Evolutionary conservation across 2,888 invertebrate genomes (phyloP).

Genomic region (Spatulosminthurus flaviceps): DNA sequence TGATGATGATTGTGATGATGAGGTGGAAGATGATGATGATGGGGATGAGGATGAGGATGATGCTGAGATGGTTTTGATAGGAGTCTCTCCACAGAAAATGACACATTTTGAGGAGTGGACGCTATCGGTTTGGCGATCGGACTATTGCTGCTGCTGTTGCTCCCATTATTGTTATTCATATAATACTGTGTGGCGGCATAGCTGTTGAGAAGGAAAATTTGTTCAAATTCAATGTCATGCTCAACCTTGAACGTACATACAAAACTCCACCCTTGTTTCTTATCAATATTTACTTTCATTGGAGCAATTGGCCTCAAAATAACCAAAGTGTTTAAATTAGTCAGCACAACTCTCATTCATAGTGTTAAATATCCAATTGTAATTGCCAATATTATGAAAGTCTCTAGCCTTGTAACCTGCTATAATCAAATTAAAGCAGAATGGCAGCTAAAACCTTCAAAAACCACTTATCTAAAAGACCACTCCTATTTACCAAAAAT

Average conservation of each 20-base stretch:
- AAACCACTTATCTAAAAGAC: too few species aligned
- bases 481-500: too few species aligned
- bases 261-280: not conserved
- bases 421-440: too few species aligned
- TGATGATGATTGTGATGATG: slow-evolving; percentile 43
- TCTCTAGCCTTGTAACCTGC: too few species aligned
- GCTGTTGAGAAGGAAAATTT: slow-evolving; percentile 49
- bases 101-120: slow-evolving; percentile 56
- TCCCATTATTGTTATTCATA: slow-evolving; percentile 58
- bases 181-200: slow-evolving; percentile 63
- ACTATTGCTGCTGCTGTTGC: slow-evolving; percentile 50
- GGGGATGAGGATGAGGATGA: slow-evolving; percentile 55
- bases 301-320: not conserved
- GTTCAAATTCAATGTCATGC: not conserved
- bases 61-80: slow-evolving; percentile 60
- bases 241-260: not conserved
- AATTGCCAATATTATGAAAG: too few species aligned
- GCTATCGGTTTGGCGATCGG: slow-evolving; percentile 58
- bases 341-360: too few species aligned
- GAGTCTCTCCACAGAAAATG: slow-evolving; percentile 62
- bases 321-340: too few species aligned
- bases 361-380: too few species aligned
- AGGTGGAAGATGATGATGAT: slow-evolving; percentile 51
- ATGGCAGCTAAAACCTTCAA: too few species aligned
- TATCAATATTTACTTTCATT: slow-evolving; percentile 18